Evolutionary conservation across 1,140 invertebrate genomes (phyloP), one percentile per base, ranked within the genome.

Genomic region (Campodea augens): DNA sequence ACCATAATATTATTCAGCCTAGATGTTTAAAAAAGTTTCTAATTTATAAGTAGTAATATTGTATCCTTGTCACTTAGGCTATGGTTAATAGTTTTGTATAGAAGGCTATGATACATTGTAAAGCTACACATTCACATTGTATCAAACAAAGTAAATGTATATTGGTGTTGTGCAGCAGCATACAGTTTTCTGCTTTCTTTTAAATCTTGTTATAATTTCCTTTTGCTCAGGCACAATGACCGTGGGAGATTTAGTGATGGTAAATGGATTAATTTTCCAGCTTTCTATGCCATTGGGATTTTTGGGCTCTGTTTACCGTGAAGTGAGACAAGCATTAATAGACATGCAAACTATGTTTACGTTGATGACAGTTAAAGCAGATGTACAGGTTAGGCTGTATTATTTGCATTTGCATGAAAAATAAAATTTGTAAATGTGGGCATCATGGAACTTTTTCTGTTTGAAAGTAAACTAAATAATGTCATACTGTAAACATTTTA

Each of bases 271-370:
- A 37, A 67, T 99, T 22, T 98, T 99, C 60, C 96, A 99, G 71
- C 69, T 99, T 15, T 95, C 91, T 3, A 72, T 98, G 27, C 96
- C 96, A 3, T 71, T 99, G 10, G 95, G 93, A 53, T 92, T 92
- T 61, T 69, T 97, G 25, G 96, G 96, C 20, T 96, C 92, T 41
- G 91, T 98, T 18, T 99, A 99, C 65, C 70, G 96, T 51, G 96
- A 98, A 73, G 81, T 98, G 24, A 71, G 91, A 20, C 93, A 98
- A 67, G 87, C 92, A 5, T 68, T 98, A 32, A 84, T 96, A 39
- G 93, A 98, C 60, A 98, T 98, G 95, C 84, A 95, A 66, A 84
- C 86, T 27, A 97, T 99, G 93, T 98, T 99, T 67, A 79, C 80
- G 15, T 65, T 99, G 0, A 78, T 97, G 72, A 77, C 81, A 44